A percentile compares a stretch with the other conserved stretches of the same genome.
These are phyloP conservation scores for Eretmocerus hayati DNA, from an alignment of 2,888 invertebrate genomes.

Conservation along the genomic window DNA sequence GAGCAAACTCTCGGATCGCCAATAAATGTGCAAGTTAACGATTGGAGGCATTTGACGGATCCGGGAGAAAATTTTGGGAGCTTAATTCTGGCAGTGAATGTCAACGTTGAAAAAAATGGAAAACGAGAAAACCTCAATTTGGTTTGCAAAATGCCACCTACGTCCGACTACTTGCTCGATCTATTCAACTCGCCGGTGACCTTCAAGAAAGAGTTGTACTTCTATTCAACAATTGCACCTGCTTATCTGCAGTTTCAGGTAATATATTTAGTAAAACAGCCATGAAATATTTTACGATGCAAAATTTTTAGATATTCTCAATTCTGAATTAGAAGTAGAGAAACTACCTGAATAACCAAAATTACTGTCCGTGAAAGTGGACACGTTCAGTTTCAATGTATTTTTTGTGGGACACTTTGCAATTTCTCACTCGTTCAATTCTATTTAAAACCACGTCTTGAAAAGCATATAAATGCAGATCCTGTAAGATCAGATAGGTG, in stretches of 20 bases:
- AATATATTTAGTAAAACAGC: no score
- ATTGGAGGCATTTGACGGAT: constrained; percentile 41
- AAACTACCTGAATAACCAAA: no score
- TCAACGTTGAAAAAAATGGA: constrained; percentile 21
- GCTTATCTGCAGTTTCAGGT: constrained; percentile 31
- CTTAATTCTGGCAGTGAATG: constrained; percentile 36
- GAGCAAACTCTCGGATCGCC: constrained; percentile 28
- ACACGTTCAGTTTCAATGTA: no score
- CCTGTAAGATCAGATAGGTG: no score
- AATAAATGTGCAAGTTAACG: constrained; percentile 28
- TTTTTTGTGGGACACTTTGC: no score
- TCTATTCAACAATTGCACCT: constrained; percentile 36
- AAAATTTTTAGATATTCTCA: no score
- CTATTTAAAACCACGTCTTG: no score
- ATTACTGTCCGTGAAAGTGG: no score
- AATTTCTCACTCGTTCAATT: no score
- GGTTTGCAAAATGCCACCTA: constrained; percentile 42
- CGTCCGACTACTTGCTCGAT: constrained; percentile 34
- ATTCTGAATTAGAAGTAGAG: no score
- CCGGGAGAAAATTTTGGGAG: constrained; percentile 45
- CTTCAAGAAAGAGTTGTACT: constrained; percentile 40
- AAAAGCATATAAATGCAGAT: no score
- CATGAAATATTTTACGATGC: no score
- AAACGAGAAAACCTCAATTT: constrained; percentile 31
- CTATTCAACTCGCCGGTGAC: constrained; percentile 40